These are phyloP conservation scores for Mesochorus sp. DNA, from an alignment of 2,888 invertebrate species.

Conservation along the genomic window DNA sequence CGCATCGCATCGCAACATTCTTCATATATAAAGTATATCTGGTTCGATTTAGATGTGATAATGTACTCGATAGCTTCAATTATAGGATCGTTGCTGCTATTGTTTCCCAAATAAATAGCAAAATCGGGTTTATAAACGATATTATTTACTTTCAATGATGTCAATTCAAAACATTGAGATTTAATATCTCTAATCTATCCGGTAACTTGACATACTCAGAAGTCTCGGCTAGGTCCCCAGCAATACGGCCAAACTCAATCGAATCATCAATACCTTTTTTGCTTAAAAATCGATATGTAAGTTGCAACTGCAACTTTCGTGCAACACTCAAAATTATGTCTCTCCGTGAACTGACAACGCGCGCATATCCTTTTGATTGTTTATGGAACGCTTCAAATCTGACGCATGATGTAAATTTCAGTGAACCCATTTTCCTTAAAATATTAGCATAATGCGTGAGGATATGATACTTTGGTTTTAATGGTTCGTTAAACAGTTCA, in stretches of 20 bases:
- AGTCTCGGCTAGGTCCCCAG: slow-evolving; percentile 2
- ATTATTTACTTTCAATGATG: neutral
- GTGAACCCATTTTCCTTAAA: slow-evolving; percentile 34
- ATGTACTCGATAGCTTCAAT: neutral
- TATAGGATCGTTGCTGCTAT: neutral
- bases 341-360: slow-evolving; percentile 18
- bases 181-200: neutral
- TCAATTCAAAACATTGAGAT: neutral
- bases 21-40: neutral
- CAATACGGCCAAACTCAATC: slow-evolving; percentile 7
- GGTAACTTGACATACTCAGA: neutral
- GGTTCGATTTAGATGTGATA: neutral
- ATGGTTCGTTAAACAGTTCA: slow-evolving; percentile 32
- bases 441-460: slow-evolving; percentile 26
- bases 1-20: neutral
- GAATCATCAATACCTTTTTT: neutral
- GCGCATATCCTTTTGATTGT: slow-evolving; percentile 35
- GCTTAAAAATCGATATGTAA: slow-evolving; percentile 1
- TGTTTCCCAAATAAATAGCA: neutral
- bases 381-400: slow-evolving; percentile 48
- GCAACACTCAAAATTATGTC: slow-evolving; percentile 36
- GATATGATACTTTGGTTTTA: slow-evolving; percentile 51
- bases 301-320: slow-evolving; percentile 3
- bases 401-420: slow-evolving; percentile 34
- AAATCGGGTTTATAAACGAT: neutral